Base-by-base conservation (phyloP, 2,797 vertebrate genomes). In the Thaleichthys pacificus region DNA sequence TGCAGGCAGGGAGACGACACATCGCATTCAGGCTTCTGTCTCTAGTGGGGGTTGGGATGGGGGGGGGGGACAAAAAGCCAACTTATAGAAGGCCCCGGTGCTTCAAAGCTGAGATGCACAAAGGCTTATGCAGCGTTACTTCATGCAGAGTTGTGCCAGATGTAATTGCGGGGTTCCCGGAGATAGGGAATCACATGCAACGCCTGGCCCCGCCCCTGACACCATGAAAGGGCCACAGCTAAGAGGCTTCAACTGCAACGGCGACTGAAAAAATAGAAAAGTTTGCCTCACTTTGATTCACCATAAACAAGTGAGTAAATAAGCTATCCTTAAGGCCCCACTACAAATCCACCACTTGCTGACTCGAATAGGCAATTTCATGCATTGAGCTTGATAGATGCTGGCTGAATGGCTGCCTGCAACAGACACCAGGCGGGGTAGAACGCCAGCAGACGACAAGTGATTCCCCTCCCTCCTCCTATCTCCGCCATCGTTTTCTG, bases 121-220 rank as follows among this genome's bases (percentile, higher is more conserved):
- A 94, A 93, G 91, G 86, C 86, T 85, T 86, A 86, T 87, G 86
- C 91, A 92, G 91, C 91, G 82, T 91, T 91, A 89, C 91, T 93
- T 91, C 91, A 92, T 90, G 92, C 91, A 87, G 91, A 91, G 92
- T 92, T 89, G 89, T 92, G 91, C 91, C 92, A 93, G 89, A 93
- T 93, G 93, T 93, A 93, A 93, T 93, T 92, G 91, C 83, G 78
- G 89, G 91, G 87, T 91, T 93, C 87, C 85, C 78, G 65, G 82
- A 92, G 91, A 93, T 92, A 92, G 86, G 82, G 86, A 89, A 90
- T 93, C 89, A 88, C 87, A 85, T 82, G 88, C 85, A 80, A 88
- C 56, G 80, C 78, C 78, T 71, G 49, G 83, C 87, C 74, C 89
- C 86, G 15, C 91, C 90, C 86, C 76, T 79, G 72, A 86, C 83